Evolutionary conservation across 1,140 invertebrate genomes (phyloP), one percentile per base, ranked within the genome.

Genomic region (Trichogramma pretiosum): DNA sequence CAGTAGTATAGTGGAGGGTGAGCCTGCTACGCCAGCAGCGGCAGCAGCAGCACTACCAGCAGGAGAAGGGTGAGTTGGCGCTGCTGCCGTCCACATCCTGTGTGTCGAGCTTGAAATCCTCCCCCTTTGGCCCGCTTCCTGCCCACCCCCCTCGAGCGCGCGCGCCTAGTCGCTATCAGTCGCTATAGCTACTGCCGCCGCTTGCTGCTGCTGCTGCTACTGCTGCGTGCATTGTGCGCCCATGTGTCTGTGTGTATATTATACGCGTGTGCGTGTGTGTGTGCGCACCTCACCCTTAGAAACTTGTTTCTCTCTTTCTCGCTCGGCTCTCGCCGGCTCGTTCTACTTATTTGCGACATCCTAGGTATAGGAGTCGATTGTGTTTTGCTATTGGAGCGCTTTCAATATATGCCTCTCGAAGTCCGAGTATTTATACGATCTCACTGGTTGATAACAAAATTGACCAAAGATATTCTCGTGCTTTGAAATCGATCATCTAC

Each of bases 41-140:
- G 70, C 74, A 73, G 58, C 62, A 59, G 68, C 47, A 14, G 14
- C 37, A 37, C 30, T 26, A 40, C 36, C 19, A 34, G 43, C n/a
- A n/a, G n/a, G n/a, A n/a, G n/a, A n/a, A n/a, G 48, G 34, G 24
- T 37, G 47, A 17, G 17, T 30, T 36, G 22, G 34, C 34, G 43
- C 5, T 24, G 54, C 55, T 47, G 42, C 51, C 53, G n/a, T 48
- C 37, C 40, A 55, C 51, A 56, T 54, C 56, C 39, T 43, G 18
- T 39, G 44, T 30, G 24, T 21, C 10, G 9, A 33, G n/a, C n/a
- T n/a, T n/a, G n/a, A n/a, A n/a, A n/a, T n/a, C n/a, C n/a, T n/a
- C n/a, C 52, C 52, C 38, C 46, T 47, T 52, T 48, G 17, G 48
- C 35, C 40, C 26, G 30, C 48, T 22, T 16, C 53, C 46, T 51